These are phyloP conservation scores for Lasius fuliginosus DNA, from an alignment of 2,888 invertebrate species.

Conservation along the genomic window DNA sequence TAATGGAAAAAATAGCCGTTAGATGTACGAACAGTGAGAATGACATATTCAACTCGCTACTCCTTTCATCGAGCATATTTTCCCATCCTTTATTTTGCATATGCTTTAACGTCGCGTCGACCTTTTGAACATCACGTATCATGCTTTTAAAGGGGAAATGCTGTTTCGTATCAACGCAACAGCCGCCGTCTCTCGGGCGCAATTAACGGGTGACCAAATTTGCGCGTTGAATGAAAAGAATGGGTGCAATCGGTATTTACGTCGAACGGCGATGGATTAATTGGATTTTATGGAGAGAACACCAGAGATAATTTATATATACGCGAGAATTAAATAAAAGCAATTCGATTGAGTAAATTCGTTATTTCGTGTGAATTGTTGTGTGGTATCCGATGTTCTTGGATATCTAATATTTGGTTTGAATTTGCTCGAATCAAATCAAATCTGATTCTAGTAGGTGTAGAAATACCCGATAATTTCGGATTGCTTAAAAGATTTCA, in stretches of 20 bases:
- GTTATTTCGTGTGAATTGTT: not conserved
- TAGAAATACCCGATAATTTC: not conserved
- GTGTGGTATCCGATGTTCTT: not conserved
- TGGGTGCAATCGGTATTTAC: not conserved
- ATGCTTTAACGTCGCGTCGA: conserved; percentile 64
- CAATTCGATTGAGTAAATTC: not conserved
- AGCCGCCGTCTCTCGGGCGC: not conserved
- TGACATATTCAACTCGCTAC: conserved; percentile 62
- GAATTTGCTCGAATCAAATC: not conserved
- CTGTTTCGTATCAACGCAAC: not conserved
- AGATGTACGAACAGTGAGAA: conserved; percentile 59
- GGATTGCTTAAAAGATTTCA: not conserved
- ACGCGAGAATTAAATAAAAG: not conserved
- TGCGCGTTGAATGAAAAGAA: conserved; percentile 15
- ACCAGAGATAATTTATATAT: conserved; percentile 14
- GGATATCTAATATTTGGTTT: not conserved
- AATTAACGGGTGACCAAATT: conserved; percentile 27
- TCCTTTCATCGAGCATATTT: conserved; percentile 40
- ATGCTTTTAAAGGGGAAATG: conserved; percentile 70
- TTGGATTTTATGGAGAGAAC: conserved; percentile 6
- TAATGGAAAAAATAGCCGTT: conserved; percentile 65
- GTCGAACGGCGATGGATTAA: conserved; percentile 11
- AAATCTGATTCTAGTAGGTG: not conserved
- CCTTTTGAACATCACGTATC: conserved; percentile 59
- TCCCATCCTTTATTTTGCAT: conserved; percentile 48